phyloP scores from a whole-genome alignment of 2,888 invertebrate species.

The Drosophila demipolita region DNA sequence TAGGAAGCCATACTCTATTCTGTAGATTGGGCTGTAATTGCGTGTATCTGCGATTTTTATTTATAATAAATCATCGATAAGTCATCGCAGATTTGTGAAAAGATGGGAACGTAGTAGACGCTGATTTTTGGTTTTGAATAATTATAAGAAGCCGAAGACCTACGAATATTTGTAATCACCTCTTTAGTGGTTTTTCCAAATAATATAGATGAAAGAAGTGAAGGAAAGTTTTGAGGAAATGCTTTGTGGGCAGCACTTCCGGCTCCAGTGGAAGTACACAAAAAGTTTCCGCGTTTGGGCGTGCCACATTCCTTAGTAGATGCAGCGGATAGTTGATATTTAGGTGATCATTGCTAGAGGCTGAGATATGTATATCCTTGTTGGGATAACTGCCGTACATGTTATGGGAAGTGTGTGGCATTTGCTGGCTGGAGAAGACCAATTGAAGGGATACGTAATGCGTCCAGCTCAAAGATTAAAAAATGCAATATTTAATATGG shows the following conservation, averaged over 20 bases:
- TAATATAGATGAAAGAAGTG: conserved; percentile 3
- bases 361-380: neutral
- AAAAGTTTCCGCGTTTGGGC: conserved; percentile 42
- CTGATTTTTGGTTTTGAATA: conserved; percentile 5
- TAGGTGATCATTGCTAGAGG: neutral
- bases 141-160: too few species aligned
- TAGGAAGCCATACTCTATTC: neutral
- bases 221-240: conserved; percentile 27
- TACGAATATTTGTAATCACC: conserved; percentile 13
- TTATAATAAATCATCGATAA: too few species aligned
- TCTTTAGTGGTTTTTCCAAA: conserved; percentile 4
- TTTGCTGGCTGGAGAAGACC: conserved; percentile 26
- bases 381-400: neutral
- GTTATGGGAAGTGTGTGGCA: conserved; percentile 12
- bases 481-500: conserved; percentile 39
- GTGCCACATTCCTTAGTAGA: conserved; percentile 52
- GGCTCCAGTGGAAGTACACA: conserved; percentile 41
- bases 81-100: conserved; percentile 18
- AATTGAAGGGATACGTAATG: conserved; percentile 49
- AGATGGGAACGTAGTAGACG: conserved; percentile 47
- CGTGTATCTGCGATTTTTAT: conserved; percentile 29
- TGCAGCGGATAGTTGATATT: conserved; percentile 32
- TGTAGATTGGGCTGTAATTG: conserved; percentile 14
- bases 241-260: conserved; percentile 31
- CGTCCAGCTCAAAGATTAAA: conserved; percentile 2